Conservation (phyloP, 2,113 vertebrate species). For the Scytalopus superciliaris region DNA sequence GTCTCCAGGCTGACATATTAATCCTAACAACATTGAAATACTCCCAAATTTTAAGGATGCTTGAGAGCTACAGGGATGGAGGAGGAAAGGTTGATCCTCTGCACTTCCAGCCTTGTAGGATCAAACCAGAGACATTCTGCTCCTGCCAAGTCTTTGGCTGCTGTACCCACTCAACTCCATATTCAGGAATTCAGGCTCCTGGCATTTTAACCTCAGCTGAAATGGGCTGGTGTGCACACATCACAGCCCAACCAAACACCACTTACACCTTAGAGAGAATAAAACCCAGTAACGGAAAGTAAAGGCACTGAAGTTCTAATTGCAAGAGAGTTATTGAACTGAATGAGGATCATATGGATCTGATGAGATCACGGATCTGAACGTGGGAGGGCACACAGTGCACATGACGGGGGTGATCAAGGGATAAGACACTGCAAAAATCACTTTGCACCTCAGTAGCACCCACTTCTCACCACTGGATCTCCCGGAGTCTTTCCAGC, state of each 20-base stretch:
- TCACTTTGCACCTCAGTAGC: not conserved
- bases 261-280: not conserved
- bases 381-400: accelerated
- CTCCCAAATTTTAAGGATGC: not conserved
- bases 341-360: not conserved
- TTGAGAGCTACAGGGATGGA: not conserved
- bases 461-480: not conserved
- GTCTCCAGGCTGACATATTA: not conserved
- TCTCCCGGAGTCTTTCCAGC: not conserved
- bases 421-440: not conserved
- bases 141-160: too few species aligned
- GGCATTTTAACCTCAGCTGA: not conserved
- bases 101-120: not conserved
- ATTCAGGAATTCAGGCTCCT: not conserved
- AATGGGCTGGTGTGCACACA: not conserved
- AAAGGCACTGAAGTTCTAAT: not conserved
- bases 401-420: accelerated
- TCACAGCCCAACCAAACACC: not conserved
- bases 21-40: not conserved
- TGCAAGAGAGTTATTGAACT: not conserved
- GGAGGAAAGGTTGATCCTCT: not conserved
- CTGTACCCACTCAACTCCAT: not conserved
- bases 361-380: not conserved
- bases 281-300: not conserved
- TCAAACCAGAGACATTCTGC: not conserved